Base-by-base conservation (phyloP, 2,888 invertebrate species). In the Coelopa pilipes region DNA sequence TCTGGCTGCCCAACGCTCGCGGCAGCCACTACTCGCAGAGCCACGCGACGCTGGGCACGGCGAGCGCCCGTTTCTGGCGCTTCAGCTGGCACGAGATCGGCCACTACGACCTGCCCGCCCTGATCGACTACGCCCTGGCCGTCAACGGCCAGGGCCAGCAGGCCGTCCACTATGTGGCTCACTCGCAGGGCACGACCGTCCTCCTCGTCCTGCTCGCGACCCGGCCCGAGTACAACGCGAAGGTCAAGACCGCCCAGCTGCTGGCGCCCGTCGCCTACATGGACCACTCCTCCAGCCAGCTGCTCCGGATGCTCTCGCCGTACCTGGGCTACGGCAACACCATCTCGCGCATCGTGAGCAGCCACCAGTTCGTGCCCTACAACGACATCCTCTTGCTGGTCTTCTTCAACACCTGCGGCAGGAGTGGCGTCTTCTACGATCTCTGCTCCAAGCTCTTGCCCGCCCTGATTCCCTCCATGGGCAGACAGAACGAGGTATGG, bases 41-140 rank as follows among this genome's bases (percentile, higher is more conserved):
- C 11, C 77, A 80, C 78, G 78, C 83, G 9, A 84, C 78, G 2
- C 80, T 86, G 12, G 79, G 82, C 15, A 81, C 85, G 1, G 63
- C 74, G 1, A 60, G 60, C 19, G 74, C 76, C 9, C 11, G 47
- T 10, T 81, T 80, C 72, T 80, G 81, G 80, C 70, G 76, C n/a
- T 80, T 79, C 47, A 95, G 95, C 79, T 97, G 93, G 90, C 94
- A 97, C 82, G 95, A 98, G 86, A 94, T 96, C 89, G 96, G 93
- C 0, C 86, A 91, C 60, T 91, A 93, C 82, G 86, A 86, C 72
- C 62, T 86, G n/a, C 79, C 86, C 0, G 79, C 83, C 11, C 82
- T 83, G 80, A 81, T 82, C 21, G 81, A 81, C 70, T 79, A 77
- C 59, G 74, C 80, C 12, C 69, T 79, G 1, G 45, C 68, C 1